Evolutionary conservation across 2,113 vertebrate species (phyloP), one percentile per base, ranked within the genome.

Genomic region (Climacteris rufus): DNA sequence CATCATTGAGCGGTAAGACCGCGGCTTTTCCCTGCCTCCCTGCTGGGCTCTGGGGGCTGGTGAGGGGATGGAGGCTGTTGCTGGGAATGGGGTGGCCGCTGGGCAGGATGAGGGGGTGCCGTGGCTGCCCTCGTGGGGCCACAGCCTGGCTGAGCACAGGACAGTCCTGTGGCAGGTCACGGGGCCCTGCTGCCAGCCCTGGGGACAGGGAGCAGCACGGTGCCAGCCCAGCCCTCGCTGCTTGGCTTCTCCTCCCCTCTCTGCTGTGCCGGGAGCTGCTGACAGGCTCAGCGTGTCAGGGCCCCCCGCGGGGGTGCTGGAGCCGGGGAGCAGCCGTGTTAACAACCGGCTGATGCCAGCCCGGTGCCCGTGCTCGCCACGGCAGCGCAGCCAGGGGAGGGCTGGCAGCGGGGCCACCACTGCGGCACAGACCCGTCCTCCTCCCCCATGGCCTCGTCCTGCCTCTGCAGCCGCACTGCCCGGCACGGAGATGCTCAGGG

Each of bases 1-100:
- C 97, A 99, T 99, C 97, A 97, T 99, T 44, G 99, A 99, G 89
- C 98, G 99, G 99, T 99, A 98, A 96, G 98, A 35, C 1, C 4
- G 13, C 0, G 1, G 83, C 70, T 90, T 61, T 66, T 84, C 69
- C 4, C 2, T 2, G 11, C 22, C 84, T 77, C 25, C 42, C 39
- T 0, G 4, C 13, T 12, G 3, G 0, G 21, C 45, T 76, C 22
- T 0, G 0, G 35, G 31, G 40, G 13, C 66, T 81, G 53, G 17
- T 0, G 0, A 77, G 33, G 49, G 71, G 5, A 13, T 33, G 21
- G 40, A 40, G 24, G 24, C 42, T 77, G 0, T 11, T 74, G 15
- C 59, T 4, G 9, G 50, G 13, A 15, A 18, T 7, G 16, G 16
- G 10, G 16, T 52, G 61, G 35, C 63, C 15, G 1, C 47, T 8